Base-by-base conservation (phyloP, 2,888 invertebrate species). In the Phlogophora meticulosa region DNA sequence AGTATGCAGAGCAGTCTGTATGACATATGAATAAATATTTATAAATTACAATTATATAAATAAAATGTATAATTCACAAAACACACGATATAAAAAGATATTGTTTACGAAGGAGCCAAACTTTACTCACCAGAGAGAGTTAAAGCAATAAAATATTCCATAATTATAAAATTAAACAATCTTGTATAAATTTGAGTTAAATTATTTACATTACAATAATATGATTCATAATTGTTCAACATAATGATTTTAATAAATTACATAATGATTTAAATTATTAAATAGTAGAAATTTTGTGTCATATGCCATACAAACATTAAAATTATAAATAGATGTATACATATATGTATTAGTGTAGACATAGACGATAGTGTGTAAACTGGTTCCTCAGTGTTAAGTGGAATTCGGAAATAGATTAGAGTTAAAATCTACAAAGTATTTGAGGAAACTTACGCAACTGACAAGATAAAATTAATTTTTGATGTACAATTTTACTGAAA, bases 1-100 rank as follows among this genome's bases (percentile, higher is more conserved):
- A 88, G 84, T 87, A 87, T 89, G 88, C 83, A 82, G 84, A 84
- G 62, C 77, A 81, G 72, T 74, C 80, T 80, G 81, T 82, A 83
- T 84, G 83, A 80, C 85, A 83, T 82, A 87, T 83, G 75, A 43
- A 52, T 78, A 62, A n/a, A 17, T 46, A 70, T 52, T 32, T 22
- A 22, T 28, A 48, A 73, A 53, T 45, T 17, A 51, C 20, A 45
- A 56, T 24, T 52, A 56, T 51, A 28, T 45, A 40, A 45, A 48
- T 40, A 46, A 56, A 68, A 74, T 55, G 55, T 72, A 69, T 38
- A 62, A 62, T 49, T 57, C 55, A 24, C 22, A 22, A 57, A 72
- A 58, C 48, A 22, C 24, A 48, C 28, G 72, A 46, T 24, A 13
- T 20, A 17, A 22, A 32, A n/a, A 73, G 36, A 13, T 48, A 48